Base-by-base conservation (phyloP, 2,113 vertebrate genomes). In the Sula dactylatra region DNA sequence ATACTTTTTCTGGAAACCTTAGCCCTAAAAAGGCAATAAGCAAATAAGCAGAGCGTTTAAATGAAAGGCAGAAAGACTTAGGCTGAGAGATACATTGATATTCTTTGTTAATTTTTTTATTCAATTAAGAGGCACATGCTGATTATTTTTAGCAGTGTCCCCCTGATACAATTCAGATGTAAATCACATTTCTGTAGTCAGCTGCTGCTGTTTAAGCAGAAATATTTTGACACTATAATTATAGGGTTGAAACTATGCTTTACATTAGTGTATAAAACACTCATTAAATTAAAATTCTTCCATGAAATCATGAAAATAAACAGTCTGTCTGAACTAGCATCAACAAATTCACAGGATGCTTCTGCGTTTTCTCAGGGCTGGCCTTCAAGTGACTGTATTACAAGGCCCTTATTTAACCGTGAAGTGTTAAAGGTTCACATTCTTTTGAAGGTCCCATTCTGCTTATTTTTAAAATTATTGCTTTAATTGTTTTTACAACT, bases 261-360 rank as follows among this genome's bases (percentile, higher is more conserved):
- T 99, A 99, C 98, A 99, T 99, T 98, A 98, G 98, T 98, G 98
- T 98, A 98, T 95, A 99, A 99, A 99, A 98, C 98, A 98, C 98
- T 98, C 98, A 98, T 98, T 99, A 99, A 99, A 99, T 99, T 99
- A 98, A 99, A 99, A 99, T 99, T 99, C 99, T 99, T 99, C 98
- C 98, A 99, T 98, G 98, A 99, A 98, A 99, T 96, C 98, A 98
- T 99, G 99, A 99, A 99, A 99, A 99, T 99, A 99, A 99, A 99
- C 99, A 99, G 99, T 97, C 98, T 97, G 99, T 98, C 98, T 98
- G 98, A 98, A 98, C 98, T 99, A 99, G 99, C 99, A 99, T 98
- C 98, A 98, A 98, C 98, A 98, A 98, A 98, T 98, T 98, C 98
- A 95, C 98, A 98, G 98, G 98, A 97, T 95, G 98, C 97, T 98